Conservation (phyloP, 1,140 invertebrate genomes). For the Ctenoplectra terminalis region DNA sequence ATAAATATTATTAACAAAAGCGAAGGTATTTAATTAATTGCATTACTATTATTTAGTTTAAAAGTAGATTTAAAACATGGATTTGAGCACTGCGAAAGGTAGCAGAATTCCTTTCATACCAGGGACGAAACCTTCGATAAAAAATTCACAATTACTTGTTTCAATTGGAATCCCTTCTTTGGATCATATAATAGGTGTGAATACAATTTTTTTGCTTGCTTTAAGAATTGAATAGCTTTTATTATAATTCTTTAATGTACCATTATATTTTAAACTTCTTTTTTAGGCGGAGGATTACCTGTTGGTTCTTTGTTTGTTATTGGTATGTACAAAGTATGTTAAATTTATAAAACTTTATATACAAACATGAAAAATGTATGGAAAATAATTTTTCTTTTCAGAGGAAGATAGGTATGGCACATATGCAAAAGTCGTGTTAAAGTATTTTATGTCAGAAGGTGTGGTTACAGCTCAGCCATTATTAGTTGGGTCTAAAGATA, state of each 20-base stretch:
- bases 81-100: conserved; percentile 29
- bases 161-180: conserved; percentile 89
- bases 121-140: conserved; percentile 86
- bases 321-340: conserved; percentile 77
- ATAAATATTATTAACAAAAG: neutral
- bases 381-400: conserved; percentile 73
- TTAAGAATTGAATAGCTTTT: conserved; percentile 38
- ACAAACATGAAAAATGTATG: neutral
- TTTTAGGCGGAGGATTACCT: conserved; percentile 85
- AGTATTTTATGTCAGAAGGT: conserved; percentile 93
- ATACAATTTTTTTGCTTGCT: conserved; percentile 33
- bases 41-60: neutral
- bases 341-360: conserved; percentile 4
- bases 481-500: conserved; percentile 89
- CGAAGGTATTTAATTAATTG: neutral
- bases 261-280: conserved; percentile 73
- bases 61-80: conserved; percentile 43
- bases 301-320: conserved; percentile 85
- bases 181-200: conserved; percentile 86
- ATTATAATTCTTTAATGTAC: conserved; percentile 43
- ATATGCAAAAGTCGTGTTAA: conserved; percentile 89
- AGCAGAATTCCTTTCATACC: conserved; percentile 80
- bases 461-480: conserved; percentile 88
- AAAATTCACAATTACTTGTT: conserved; percentile 87
- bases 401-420: conserved; percentile 91